Percentiles rank a stretch among this genome's conserved stretches.
Conservation (phyloP, 2,797 vertebrate genomes). For the Ceryle rudis region DNA sequence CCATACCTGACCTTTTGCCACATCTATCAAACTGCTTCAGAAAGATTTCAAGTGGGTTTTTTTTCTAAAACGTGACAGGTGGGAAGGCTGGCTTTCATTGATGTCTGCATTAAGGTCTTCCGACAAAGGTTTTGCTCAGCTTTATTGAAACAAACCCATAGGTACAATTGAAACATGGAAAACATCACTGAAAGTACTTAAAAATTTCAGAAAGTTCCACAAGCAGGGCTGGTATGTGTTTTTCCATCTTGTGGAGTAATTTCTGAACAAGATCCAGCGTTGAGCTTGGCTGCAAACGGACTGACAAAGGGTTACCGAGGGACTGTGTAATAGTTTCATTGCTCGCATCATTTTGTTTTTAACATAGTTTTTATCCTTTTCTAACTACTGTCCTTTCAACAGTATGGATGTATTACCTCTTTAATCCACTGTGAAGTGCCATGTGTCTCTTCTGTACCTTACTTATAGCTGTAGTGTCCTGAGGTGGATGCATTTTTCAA, state of each 20-base stretch:
- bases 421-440: not conserved
- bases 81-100: not conserved
- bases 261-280: fast-evolving
- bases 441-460: not conserved
- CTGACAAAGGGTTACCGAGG: not conserved
- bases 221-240: not conserved
- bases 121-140: not conserved
- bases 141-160: not conserved
- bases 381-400: not conserved
- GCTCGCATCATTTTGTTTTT: not conserved
- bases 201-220: not conserved
- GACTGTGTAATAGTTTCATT: not conserved
- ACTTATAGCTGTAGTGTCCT: not conserved
- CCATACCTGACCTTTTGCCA: not conserved
- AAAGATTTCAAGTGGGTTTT: not conserved
- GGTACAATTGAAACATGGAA: not conserved
- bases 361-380: not conserved
- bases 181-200: not conserved
- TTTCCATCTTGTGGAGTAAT: not conserved
- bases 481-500: not conserved
- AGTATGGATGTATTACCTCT: not conserved
- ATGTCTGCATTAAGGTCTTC: not conserved
- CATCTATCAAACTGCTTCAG: not conserved
- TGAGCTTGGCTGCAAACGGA: not conserved
- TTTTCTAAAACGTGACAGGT: not conserved